These are phyloP conservation scores for Zhengitettix transpicula DNA, from an alignment of 2,888 invertebrate genomes.

Conservation along the genomic window DNA sequence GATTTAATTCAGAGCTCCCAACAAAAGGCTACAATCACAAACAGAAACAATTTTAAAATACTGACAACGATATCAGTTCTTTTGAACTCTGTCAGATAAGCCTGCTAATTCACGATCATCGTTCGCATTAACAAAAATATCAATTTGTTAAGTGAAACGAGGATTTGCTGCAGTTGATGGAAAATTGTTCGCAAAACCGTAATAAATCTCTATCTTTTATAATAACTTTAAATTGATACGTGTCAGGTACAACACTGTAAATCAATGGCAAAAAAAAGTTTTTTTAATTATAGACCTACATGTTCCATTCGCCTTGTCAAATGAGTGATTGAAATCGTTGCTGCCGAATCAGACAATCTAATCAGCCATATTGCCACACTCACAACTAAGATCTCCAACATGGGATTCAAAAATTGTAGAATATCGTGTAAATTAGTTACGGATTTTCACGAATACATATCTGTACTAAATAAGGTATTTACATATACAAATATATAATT, in stretches of 20 bases:
- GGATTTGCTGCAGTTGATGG: neutral
- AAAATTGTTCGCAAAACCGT: neutral
- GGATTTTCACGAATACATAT: no score
- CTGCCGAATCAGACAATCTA: no score
- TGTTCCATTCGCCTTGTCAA: slow-evolving; percentile 1
- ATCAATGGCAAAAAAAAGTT: neutral
- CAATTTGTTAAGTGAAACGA: slow-evolving; percentile 1
- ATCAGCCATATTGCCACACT: no score
- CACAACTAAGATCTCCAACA: no score
- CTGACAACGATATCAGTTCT: neutral
- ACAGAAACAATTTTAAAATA: neutral
- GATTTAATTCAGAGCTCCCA: neutral
- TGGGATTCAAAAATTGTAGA: no score
- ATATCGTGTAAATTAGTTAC: no score
- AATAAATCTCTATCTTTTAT: slow-evolving; percentile 1
- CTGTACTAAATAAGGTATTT: no score
- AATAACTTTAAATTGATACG: slow-evolving; percentile 1
- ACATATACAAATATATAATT: no score
- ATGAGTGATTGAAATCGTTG: neutral
- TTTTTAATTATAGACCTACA: slow-evolving; percentile 1
- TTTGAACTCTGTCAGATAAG: neutral
- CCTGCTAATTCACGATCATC: neutral
- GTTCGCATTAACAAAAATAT: neutral
- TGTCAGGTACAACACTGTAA: slow-evolving; percentile 1
- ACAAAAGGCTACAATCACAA: neutral